Conservation (phyloP, 2,797 vertebrate genomes). For the Orientallactaga sibirica region DNA sequence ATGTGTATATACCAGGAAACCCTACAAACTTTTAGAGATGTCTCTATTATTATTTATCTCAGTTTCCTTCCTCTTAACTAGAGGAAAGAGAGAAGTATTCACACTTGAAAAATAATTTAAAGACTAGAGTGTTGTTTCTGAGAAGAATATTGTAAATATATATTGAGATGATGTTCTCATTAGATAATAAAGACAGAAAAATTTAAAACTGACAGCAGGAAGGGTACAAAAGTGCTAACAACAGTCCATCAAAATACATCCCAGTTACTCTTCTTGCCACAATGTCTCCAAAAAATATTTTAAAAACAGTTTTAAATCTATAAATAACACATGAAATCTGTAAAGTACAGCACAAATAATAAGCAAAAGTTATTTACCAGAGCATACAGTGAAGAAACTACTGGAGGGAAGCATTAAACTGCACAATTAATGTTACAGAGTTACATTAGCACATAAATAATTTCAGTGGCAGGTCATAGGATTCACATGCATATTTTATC, state of each 20-base stretch:
- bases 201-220: constrained; percentile 17
- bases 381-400: constrained; percentile 68
- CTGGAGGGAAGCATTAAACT: constrained; percentile 74
- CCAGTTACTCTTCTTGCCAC: neutral
- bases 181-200: constrained; percentile 48
- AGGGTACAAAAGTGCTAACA: neutral
- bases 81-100: neutral
- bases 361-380: constrained; percentile 68
- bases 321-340: constrained; percentile 49
- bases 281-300: neutral
- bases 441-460: constrained; percentile 90
- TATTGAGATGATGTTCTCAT: neutral
- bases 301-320: constrained; percentile 34
- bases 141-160: constrained; percentile 49
- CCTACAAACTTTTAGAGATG: neutral
- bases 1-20: constrained; percentile 25
- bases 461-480: constrained; percentile 87
- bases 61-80: neutral
- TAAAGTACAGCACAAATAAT: constrained; percentile 55
- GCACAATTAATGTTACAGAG: constrained; percentile 88
- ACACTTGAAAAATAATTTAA: constrained; percentile 24
- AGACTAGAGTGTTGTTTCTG: neutral
- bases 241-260: neutral
- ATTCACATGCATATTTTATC: constrained; percentile 91
- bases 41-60: neutral